Percentiles rank a stretch among this genome's conserved stretches.
phyloP scores from a whole-genome alignment of 2,888 invertebrate species.

The Eutolmus rufibarbis region DNA sequence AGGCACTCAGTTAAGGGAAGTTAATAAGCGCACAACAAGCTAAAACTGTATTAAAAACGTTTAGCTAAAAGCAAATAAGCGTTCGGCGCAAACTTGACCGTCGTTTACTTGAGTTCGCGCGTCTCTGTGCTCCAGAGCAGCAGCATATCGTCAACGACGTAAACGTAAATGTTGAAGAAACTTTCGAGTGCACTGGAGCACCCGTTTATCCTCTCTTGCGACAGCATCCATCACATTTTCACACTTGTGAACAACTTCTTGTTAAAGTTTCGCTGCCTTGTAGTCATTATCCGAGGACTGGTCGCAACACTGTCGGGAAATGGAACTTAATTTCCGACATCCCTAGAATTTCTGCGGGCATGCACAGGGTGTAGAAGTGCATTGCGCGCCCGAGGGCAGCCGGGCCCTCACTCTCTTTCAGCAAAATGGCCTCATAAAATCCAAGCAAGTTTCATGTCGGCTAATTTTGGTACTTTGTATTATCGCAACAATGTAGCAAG shows the following conservation, averaged over 20 bases:
- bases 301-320: constrained; percentile 35
- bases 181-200: background rate
- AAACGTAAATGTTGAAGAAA: background rate
- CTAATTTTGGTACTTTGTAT: constrained; percentile 47
- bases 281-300: constrained; percentile 16
- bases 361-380: background rate
- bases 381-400: background rate
- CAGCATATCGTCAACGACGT: background rate
- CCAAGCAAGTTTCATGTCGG: constrained; percentile 44
- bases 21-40: background rate
- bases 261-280: constrained; percentile 36
- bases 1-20: background rate
- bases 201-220: background rate
- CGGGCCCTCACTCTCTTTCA: background rate
- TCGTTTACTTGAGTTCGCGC: background rate
- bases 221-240: constrained; percentile 35
- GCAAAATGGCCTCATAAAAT: constrained; percentile 46
- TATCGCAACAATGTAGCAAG: constrained; percentile 28
- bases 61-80: background rate
- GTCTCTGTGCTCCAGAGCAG: background rate
- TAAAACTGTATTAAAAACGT: background rate
- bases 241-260: constrained; percentile 27
- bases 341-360: constrained; percentile 25
- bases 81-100: background rate
- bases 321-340: constrained; percentile 27